phyloP scores from a whole-genome alignment of 2,113 vertebrate genomes.

The Petroica traversi region DNA sequence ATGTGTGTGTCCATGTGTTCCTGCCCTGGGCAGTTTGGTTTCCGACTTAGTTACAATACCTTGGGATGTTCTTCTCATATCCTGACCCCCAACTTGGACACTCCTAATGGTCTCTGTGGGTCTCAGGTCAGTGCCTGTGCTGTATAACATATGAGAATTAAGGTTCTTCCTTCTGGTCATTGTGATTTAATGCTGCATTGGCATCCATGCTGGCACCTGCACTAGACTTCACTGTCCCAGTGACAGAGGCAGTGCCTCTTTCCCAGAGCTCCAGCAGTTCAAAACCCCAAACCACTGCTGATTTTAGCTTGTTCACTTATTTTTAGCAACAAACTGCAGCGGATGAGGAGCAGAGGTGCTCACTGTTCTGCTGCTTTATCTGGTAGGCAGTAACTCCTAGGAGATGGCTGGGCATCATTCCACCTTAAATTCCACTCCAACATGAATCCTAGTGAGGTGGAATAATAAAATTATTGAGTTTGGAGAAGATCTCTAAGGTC shows the following conservation, averaged over 20 bases:
- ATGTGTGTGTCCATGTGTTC: accelerated
- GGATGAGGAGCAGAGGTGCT: background rate
- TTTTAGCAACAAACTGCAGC: background rate
- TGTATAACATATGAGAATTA: background rate
- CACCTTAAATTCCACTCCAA: background rate
- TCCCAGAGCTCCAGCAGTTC: background rate
- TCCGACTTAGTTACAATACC: background rate
- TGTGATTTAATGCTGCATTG: background rate
- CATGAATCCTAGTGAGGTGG: background rate
- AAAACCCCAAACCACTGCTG: background rate
- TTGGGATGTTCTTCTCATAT: background rate
- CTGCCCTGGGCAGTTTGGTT: background rate
- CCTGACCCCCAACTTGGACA: background rate
- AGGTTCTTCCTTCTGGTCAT: background rate
- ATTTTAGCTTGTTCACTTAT: background rate
- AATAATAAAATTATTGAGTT: background rate
- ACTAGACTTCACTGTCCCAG: background rate
- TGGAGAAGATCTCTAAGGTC: background rate
- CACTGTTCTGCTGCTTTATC: background rate
- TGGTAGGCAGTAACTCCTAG: background rate
- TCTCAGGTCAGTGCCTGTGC: accelerated
- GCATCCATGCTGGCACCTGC: background rate
- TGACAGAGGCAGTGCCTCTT: background rate
- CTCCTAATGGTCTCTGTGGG: background rate
- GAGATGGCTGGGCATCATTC: background rate